Conservation (phyloP, 2,113 vertebrate species). For the Orycteropus afer region DNA sequence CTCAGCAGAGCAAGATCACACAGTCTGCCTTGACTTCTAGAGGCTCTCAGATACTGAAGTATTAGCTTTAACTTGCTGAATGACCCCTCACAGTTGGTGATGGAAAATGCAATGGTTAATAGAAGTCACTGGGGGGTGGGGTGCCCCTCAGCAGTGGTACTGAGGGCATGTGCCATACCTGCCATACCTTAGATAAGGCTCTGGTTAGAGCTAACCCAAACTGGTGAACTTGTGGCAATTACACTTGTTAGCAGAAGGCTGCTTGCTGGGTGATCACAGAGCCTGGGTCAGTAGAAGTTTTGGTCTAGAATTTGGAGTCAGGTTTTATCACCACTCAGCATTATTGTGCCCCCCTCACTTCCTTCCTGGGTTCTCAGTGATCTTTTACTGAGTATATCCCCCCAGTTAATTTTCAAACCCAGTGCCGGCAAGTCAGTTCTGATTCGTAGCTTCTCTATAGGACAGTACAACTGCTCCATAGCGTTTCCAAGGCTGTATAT, state of each 20-base stretch:
- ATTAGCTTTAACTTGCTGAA: too few relatives aligned
- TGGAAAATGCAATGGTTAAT: too few relatives aligned
- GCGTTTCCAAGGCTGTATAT: too few relatives aligned
- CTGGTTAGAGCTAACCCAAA: background rate
- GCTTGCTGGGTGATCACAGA: background rate
- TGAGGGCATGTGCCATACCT: background rate
- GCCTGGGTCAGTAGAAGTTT: background rate
- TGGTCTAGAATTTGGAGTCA: background rate
- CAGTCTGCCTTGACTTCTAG: too few relatives aligned
- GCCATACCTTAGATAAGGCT: background rate
- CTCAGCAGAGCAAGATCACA: too few relatives aligned
- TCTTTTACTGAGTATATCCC: background rate
- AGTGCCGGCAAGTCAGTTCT: too few relatives aligned
- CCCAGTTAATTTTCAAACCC: background rate
- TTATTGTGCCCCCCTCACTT: background rate
- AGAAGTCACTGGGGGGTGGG: too few relatives aligned
- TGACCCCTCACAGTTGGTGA: too few relatives aligned
- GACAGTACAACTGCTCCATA: too few relatives aligned
- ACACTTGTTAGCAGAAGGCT: background rate
- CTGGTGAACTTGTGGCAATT: background rate
- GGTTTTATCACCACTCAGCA: rapidly evolving
- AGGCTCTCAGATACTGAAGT: too few relatives aligned
- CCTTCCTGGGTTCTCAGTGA: background rate
- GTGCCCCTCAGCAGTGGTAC: too few relatives aligned
- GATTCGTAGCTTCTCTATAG: too few relatives aligned